These are phyloP conservation scores for Ochropacha duplaris DNA, from an alignment of 2,888 invertebrate species.

Conservation along the genomic window DNA sequence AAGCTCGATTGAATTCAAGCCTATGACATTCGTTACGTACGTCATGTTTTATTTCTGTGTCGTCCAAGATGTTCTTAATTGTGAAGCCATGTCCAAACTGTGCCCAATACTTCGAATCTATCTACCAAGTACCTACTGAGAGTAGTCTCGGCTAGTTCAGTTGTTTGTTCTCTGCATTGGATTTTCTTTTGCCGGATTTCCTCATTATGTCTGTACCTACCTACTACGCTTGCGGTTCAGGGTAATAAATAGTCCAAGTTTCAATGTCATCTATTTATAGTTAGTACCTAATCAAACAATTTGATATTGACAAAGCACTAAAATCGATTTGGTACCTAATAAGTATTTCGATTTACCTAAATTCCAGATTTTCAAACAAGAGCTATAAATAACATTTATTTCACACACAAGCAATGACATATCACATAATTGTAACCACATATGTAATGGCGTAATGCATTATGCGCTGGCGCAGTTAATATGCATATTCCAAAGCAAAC, in stretches of 20 bases:
- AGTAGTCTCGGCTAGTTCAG: no score
- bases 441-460: neutral
- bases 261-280: neutral
- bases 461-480: neutral
- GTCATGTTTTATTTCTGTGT: no score
- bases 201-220: neutral
- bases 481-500: no score
- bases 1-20: no score
- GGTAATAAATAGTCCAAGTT: neutral
- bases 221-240: neutral
- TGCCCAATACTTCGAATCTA: no score
- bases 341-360: no score
- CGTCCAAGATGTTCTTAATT: no score
- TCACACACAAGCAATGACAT: neutral
- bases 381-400: neutral
- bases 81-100: no score
- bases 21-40: no score
- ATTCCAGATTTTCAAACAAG: neutral
- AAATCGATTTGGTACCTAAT: no score
- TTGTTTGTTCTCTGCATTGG: neutral
- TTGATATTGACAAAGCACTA: neutral
- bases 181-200: neutral
- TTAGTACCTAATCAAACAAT: neutral
- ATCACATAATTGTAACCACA: neutral
- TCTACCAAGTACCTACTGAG: no score